A percentile compares a stretch with the other conserved stretches of the same genome.
Conservation (phyloP, 2,797 vertebrate species). For the Danio tinwini region DNA sequence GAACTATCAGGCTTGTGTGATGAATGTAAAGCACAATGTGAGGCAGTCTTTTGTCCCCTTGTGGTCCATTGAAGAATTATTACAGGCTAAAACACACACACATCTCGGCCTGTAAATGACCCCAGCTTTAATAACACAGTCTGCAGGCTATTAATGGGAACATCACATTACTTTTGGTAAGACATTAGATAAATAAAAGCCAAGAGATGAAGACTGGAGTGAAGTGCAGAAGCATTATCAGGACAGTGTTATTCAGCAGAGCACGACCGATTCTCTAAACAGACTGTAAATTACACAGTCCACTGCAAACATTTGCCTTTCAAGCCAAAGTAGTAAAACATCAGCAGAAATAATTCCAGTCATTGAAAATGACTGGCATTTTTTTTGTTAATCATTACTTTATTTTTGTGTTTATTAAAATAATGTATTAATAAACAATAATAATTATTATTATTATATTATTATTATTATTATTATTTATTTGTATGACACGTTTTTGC, state of each 20-base stretch:
- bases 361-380: no score
- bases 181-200: conserved; percentile 11
- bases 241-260: conserved; percentile 11
- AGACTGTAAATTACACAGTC: background rate
- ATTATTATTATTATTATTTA: no score
- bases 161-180: conserved; percentile 19
- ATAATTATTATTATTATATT: no score
- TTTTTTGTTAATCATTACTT: no score
- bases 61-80: conserved; percentile 25
- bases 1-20: background rate
- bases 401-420: no score
- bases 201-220: conserved; percentile 5
- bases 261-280: background rate
- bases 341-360: no score
- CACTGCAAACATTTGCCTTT: background rate
- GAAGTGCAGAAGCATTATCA: background rate
- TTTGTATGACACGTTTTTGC: no score
- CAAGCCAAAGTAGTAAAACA: background rate
- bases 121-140: background rate
- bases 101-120: conserved; percentile 32
- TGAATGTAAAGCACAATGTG: background rate
- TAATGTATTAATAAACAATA: no score
- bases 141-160: conserved; percentile 7
- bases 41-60: conserved; percentile 32
- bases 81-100: background rate